A percentile compares a stretch with the other conserved stretches of the same genome.
These are phyloP conservation scores for Cataglyphis albicans DNA, from an alignment of 2,888 invertebrate genomes.

Conservation along the genomic window DNA sequence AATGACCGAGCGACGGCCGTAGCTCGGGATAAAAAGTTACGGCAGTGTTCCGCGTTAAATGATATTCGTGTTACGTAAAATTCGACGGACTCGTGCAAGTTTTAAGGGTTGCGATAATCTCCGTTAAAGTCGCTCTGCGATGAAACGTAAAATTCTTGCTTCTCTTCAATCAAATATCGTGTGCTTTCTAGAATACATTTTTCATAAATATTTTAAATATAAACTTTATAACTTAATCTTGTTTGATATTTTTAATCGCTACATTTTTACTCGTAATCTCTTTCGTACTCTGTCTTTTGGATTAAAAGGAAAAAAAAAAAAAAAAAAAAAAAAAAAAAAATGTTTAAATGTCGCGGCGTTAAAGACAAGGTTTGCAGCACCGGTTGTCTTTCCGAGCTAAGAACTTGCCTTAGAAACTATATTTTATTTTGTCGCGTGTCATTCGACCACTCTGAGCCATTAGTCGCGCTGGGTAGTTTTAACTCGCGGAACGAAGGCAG, in stretches of 20 bases:
- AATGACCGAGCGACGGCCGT: slow-evolving; percentile 48
- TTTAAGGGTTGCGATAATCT: neutral
- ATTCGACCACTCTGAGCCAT: slow-evolving; percentile 72
- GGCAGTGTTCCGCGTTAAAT: slow-evolving; percentile 38
- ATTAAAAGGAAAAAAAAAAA: neutral
- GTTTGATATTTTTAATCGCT: neutral
- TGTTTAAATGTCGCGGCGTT: slow-evolving; percentile 10
- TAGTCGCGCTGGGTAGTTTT: slow-evolving; percentile 67
- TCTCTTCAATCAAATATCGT: neutral
- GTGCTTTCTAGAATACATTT: neutral
- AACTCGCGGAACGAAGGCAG: slow-evolving; percentile 65
- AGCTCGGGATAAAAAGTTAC: slow-evolving; percentile 32
- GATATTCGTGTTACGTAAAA: slow-evolving; percentile 7
- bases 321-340: too few relatives aligned
- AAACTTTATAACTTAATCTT: neutral
- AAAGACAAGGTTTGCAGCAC: slow-evolving; percentile 15
- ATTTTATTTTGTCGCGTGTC: slow-evolving; percentile 76
- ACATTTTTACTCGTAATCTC: neutral
- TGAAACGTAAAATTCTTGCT: neutral
- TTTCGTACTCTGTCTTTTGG: neutral
- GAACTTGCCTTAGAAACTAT: slow-evolving; percentile 61
- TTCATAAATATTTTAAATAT: neutral
- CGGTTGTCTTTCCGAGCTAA: slow-evolving; percentile 58
- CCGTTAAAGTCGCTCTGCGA: neutral
- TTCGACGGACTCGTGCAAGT: neutral